A percentile compares a stretch with the other conserved stretches of the same genome.
Evolutionary conservation across 2,113 vertebrate species (phyloP).

Genomic region (Chionodraco myersi): DNA sequence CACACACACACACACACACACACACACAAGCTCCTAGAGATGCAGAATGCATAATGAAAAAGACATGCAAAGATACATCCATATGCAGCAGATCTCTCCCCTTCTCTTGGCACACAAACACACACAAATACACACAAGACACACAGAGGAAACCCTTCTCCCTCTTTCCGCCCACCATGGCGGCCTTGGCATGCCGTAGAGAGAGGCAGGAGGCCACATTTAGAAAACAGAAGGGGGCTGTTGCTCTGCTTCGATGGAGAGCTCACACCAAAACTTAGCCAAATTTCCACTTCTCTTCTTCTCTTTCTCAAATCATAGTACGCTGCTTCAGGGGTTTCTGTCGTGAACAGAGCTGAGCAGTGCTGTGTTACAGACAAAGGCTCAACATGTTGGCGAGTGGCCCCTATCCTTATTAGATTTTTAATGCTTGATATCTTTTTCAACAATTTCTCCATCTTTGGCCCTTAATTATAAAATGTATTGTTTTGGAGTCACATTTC

Average conservation of each 20-base stretch:
- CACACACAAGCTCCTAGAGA: conserved; percentile 6
- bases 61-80: conserved; percentile 31
- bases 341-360: conserved; percentile 43
- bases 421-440: conserved; percentile 45
- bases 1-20: background rate
- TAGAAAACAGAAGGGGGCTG: conserved; percentile 70
- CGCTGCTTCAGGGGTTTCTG: conserved; percentile 35
- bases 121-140: conserved; percentile 35
- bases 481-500: conserved; percentile 14
- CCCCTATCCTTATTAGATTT: conserved; percentile 42
- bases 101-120: conserved; percentile 28
- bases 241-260: conserved; percentile 61
- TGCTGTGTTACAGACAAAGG: conserved; percentile 20
- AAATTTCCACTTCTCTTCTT: conserved; percentile 47
- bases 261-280: conserved; percentile 54
- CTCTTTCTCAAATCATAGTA: conserved; percentile 31
- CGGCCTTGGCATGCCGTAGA: conserved; percentile 53
- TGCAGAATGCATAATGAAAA: conserved; percentile 46
- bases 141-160: conserved; percentile 57
- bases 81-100: conserved; percentile 39
- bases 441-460: conserved; percentile 24
- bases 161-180: conserved; percentile 47
- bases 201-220: conserved; percentile 66
- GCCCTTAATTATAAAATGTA: conserved; percentile 42
- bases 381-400: conserved; percentile 33